Evolutionary conservation across 2,797 vertebrate genomes (phyloP).

Genomic region (Acanthurus lineatus): DNA sequence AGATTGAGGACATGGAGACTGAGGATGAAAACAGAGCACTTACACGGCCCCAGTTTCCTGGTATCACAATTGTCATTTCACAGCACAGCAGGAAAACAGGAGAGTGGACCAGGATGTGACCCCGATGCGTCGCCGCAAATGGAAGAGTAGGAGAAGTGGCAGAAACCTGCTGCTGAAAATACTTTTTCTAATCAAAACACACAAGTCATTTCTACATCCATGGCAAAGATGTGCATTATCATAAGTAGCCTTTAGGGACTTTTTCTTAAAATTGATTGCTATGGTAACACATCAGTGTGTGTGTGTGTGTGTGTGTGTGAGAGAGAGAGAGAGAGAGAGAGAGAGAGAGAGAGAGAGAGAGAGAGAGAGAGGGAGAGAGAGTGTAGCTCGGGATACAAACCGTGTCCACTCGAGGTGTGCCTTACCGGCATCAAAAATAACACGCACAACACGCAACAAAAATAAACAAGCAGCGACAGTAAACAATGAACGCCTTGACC

Average conservation of each 20-base stretch:
- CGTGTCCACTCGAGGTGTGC: no score
- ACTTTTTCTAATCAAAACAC: neutral
- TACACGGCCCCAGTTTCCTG: constrained; percentile 35
- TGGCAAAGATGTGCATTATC: neutral
- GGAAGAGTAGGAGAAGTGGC: neutral
- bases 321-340: no score
- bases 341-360: no score
- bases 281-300: constrained; percentile 12
- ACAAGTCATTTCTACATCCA: neutral
- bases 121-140: neutral
- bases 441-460: no score
- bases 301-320: neutral
- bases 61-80: constrained; percentile 36
- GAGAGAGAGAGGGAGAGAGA: no score
- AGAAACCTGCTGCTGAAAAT: neutral
- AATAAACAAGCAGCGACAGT: no score
- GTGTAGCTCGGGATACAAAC: no score
- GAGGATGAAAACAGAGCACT: constrained; percentile 16
- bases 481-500: constrained; percentile 69
- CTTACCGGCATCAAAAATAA: no score
- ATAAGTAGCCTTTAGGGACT: neutral
- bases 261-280: constrained; percentile 6
- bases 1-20: constrained; percentile 5
- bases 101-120: neutral
- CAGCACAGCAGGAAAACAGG: constrained; percentile 45